phyloP scores from a whole-genome alignment of 2,113 vertebrate genomes.

The Mungos mungo region DNA sequence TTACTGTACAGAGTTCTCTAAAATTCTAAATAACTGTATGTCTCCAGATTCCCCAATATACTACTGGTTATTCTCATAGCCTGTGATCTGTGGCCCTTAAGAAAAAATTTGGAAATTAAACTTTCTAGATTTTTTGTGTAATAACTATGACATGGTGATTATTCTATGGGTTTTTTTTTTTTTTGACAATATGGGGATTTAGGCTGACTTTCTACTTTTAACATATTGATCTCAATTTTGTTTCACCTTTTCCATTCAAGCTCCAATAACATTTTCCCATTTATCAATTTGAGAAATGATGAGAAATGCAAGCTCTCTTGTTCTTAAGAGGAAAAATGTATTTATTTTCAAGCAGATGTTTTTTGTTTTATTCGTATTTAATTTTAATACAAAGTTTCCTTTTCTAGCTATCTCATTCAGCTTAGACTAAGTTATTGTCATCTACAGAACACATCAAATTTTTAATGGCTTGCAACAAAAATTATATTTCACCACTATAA shows the following conservation, averaged over 20 bases:
- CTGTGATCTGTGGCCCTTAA: not conserved
- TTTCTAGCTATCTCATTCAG: not conserved
- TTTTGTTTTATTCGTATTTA: not conserved
- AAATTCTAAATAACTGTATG: not conserved
- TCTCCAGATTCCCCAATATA: not conserved
- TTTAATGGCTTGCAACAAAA: not conserved
- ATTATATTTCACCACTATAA: not conserved
- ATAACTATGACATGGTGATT: not conserved
- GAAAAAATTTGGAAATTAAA: not conserved
- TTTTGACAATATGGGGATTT: not conserved
- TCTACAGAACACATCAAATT: not conserved
- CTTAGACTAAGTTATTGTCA: not conserved
- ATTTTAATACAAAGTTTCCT: not conserved
- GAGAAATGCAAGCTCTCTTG: not conserved
- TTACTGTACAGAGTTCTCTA: not conserved
- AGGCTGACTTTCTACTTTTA: not conserved
- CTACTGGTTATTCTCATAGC: not conserved
- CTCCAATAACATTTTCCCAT: not conserved
- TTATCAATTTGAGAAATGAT: not conserved
- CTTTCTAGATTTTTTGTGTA: not conserved
- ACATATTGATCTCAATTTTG: not conserved
- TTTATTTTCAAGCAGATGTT: not conserved
- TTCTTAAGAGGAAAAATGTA: not conserved
- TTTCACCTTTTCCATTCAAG: not conserved
- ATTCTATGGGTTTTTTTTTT: not conserved